A percentile compares a stretch with the other conserved stretches of the same genome.
These are phyloP conservation scores for Perca schrenkii DNA, from an alignment of 2,113 vertebrate genomes.

Conservation along the genomic window DNA sequence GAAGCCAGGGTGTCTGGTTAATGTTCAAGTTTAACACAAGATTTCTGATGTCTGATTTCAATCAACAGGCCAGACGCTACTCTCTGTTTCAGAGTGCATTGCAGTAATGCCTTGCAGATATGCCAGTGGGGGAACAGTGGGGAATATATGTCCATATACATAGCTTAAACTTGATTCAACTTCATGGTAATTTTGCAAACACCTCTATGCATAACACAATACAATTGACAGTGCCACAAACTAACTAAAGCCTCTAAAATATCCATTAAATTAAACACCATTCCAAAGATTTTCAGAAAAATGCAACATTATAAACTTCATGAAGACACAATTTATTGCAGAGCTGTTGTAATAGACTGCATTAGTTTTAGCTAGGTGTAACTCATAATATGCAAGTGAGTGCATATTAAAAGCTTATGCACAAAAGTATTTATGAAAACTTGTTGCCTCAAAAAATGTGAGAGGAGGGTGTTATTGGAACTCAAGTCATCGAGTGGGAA, in stretches of 20 bases:
- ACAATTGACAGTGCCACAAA: neutral
- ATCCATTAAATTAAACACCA: neutral
- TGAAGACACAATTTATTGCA: neutral
- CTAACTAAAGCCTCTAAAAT: neutral
- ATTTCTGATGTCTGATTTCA: slow-evolving; percentile 81
- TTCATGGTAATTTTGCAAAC: neutral
- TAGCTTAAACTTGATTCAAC: neutral
- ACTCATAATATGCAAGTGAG: neutral
- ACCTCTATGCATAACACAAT: neutral
- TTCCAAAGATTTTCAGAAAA: neutral
- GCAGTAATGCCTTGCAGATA: slow-evolving; percentile 73
- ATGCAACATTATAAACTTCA: neutral
- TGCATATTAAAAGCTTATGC: neutral
- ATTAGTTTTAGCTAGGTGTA: neutral
- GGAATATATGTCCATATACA: neutral
- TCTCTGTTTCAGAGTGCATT: slow-evolving; percentile 61
- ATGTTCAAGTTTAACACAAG: slow-evolving; percentile 75
- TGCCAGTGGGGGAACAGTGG: slow-evolving; percentile 27
- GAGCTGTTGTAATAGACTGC: neutral
- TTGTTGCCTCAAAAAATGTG: neutral
- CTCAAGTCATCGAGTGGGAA: neutral
- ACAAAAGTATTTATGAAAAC: neutral
- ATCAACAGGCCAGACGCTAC: slow-evolving; percentile 62
- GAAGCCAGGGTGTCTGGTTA: slow-evolving; percentile 81
- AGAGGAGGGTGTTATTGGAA: neutral